Conservation (phyloP, 2,113 vertebrate genomes). For the Tragelaphus imberbis region DNA sequence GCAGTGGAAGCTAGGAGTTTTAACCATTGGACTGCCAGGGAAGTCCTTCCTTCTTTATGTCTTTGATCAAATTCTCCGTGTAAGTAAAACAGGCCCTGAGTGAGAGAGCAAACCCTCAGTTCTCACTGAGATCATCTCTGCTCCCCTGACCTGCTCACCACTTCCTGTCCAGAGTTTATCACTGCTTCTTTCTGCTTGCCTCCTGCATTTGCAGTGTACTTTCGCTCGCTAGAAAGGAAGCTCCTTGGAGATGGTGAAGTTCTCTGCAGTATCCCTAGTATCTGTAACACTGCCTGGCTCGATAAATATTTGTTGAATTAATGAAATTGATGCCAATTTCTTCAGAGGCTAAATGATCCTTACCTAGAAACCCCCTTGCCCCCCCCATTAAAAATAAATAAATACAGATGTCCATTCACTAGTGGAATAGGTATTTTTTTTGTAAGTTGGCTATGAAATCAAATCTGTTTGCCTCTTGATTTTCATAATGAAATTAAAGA, state of each 20-base stretch:
- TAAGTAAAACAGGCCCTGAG: background rate
- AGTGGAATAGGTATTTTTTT: background rate
- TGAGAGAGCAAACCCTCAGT: background rate
- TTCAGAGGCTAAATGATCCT: background rate
- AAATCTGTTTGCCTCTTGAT: slow-evolving; percentile 20
- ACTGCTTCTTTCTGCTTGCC: background rate
- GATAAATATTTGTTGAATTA: background rate
- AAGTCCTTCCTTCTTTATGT: background rate
- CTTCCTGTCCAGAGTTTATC: background rate
- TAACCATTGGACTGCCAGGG: background rate
- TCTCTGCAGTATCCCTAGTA: background rate
- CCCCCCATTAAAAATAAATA: background rate
- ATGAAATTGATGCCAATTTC: background rate
- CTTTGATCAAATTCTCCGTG: background rate
- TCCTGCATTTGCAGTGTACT: background rate
- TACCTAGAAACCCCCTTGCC: background rate
- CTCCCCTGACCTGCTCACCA: background rate
- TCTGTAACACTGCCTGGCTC: background rate
- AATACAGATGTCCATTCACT: background rate
- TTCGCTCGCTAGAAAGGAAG: background rate
- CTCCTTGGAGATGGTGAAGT: background rate
- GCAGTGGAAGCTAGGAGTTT: background rate
- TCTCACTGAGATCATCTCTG: background rate
- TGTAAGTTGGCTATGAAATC: slow-evolving; percentile 8
- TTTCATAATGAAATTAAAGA: slow-evolving; percentile 42